A percentile compares a stretch with the other conserved stretches of the same genome.
Evolutionary conservation across 2,797 vertebrate species (phyloP).

Genomic region (Rhyacichthys aspro): DNA sequence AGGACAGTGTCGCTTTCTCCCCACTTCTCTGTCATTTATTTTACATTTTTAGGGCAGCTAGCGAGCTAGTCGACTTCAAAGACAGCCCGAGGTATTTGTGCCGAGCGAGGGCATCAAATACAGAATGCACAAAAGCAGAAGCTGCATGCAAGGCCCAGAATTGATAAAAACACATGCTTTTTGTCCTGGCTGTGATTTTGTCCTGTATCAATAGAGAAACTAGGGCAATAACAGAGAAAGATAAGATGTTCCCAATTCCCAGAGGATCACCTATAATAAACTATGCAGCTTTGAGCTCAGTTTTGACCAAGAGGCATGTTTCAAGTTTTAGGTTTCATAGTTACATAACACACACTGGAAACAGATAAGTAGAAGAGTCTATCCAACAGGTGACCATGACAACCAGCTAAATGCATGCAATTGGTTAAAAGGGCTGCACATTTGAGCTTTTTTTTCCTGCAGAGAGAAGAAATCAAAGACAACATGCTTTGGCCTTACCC

Average conservation of each 20-base stretch:
- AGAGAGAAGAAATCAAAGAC: not conserved
- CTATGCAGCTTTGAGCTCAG: constrained; percentile 43
- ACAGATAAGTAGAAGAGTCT: not conserved
- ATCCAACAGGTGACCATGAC: constrained; percentile 39
- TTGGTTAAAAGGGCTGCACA: constrained; percentile 50
- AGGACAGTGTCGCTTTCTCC: constrained; percentile 58
- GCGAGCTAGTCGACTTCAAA: constrained; percentile 67
- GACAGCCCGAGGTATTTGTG: constrained; percentile 68
- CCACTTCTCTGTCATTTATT: constrained; percentile 63
- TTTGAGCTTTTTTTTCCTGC: constrained; percentile 39
- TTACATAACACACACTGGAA: constrained; percentile 6
- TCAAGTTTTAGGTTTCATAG: constrained; percentile 19
- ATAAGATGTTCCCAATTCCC: constrained; percentile 47
- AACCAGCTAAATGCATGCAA: constrained; percentile 55
- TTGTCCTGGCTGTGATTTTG: constrained; percentile 55
- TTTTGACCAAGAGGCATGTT: constrained; percentile 17
- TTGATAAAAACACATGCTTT: constrained; percentile 53
- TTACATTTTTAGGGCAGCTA: constrained; percentile 54
- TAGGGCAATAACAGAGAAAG: constrained; percentile 33
- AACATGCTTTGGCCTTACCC: constrained; percentile 81
- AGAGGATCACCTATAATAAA: constrained; percentile 27
- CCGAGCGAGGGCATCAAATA: constrained; percentile 62
- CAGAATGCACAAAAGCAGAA: constrained; percentile 61
- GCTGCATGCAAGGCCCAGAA: constrained; percentile 49
- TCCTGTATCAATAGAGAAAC: constrained; percentile 38